phyloP scores from a whole-genome alignment of 2,797 vertebrate genomes.

The Phrynocephalus guinanensis region DNA sequence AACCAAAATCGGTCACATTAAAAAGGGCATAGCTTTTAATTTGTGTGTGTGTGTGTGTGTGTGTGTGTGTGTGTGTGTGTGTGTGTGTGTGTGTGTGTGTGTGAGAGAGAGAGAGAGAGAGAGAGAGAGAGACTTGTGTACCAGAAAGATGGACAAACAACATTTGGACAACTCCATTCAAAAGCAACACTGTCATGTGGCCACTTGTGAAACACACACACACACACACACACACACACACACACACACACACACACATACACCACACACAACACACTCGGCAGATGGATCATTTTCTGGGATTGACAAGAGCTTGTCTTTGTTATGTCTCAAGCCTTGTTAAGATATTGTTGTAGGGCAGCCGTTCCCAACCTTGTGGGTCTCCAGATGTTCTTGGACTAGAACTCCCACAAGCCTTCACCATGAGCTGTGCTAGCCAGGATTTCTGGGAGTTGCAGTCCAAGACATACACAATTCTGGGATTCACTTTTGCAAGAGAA shows the following conservation, averaged over 20 bases:
- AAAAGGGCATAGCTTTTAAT: slow-evolving; percentile 36
- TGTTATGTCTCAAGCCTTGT: neutral
- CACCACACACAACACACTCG: slow-evolving; percentile 8
- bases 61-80: neutral
- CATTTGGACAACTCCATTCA: slow-evolving; percentile 2
- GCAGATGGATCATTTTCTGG: slow-evolving; percentile 13
- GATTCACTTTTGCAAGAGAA: neutral
- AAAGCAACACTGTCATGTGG: neutral
- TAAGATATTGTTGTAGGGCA: neutral
- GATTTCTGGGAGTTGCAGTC: too few relatives aligned
- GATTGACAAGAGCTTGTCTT: slow-evolving; percentile 18
- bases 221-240: too few relatives aligned
- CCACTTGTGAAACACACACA: neutral
- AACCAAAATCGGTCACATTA: neutral
- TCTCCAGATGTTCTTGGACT: too few relatives aligned
- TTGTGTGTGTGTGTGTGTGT: slow-evolving; percentile 11
- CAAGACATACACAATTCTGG: too few relatives aligned
- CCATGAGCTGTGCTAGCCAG: too few relatives aligned
- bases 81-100: accelerated
- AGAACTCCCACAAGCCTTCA: too few relatives aligned
- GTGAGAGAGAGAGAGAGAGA: too few relatives aligned
- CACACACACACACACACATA: too few relatives aligned
- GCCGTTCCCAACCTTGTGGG: too few relatives aligned
- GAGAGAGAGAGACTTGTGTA: slow-evolving; percentile 18
- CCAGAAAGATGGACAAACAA: slow-evolving; percentile 18